Percentiles rank a stretch among this genome's conserved stretches.
Conservation (phyloP, 2,113 vertebrate genomes). For the Orycteropus afer region DNA sequence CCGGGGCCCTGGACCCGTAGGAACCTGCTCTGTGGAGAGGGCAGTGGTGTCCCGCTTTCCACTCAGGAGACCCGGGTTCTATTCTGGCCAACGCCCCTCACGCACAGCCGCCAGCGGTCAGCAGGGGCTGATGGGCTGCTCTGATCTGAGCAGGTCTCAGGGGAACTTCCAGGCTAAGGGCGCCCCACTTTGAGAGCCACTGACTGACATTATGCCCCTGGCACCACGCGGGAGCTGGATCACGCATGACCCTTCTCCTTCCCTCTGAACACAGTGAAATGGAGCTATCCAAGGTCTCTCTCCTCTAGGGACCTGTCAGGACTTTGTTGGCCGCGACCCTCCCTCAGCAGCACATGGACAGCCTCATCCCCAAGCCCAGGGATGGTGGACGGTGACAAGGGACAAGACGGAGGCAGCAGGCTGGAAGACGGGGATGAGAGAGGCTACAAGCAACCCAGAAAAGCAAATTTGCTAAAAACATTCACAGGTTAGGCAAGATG, state of each 20-base stretch:
- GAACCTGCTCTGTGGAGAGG: not conserved
- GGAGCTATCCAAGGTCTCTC: not conserved
- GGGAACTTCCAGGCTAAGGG: too few species aligned
- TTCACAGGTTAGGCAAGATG: not conserved
- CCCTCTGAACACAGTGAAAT: too few species aligned
- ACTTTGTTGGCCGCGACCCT: not conserved
- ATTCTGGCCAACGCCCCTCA: too few species aligned
- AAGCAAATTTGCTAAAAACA: conserved; percentile 47
- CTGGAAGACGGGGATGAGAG: not conserved
- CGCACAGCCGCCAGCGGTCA: not conserved
- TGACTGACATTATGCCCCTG: fast-evolving
- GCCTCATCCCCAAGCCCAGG: not conserved
- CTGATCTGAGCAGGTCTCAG: not conserved
- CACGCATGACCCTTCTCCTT: too few species aligned
- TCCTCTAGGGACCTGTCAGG: not conserved
- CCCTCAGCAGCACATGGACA: not conserved
- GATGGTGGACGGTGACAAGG: not conserved
- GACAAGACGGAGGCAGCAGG: not conserved
- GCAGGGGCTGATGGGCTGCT: not conserved
- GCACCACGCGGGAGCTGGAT: too few species aligned
- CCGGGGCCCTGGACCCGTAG: not conserved
- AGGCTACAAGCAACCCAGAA: not conserved
- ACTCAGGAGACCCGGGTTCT: too few species aligned
- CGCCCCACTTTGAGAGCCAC: not conserved
- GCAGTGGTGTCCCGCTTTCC: not conserved